Base-by-base conservation (phyloP, 2,888 invertebrate genomes). In the Portevinia maculata region DNA sequence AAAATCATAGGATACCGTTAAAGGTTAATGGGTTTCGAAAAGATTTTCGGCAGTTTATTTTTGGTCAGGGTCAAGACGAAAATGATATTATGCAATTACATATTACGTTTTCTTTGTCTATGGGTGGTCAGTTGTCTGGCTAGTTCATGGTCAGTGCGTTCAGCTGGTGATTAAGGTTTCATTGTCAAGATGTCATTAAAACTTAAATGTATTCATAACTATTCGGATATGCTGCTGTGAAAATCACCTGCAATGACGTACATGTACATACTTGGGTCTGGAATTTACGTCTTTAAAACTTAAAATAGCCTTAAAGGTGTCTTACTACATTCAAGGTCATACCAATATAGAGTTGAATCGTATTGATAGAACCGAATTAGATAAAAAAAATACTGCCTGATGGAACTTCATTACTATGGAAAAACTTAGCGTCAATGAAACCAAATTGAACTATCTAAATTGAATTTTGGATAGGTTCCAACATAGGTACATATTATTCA, bases 21-120 rank as follows among this genome's bases (percentile, higher is more conserved):
- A 39, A 71, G 76, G 70, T 71, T 83, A 71, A 83, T 83, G 78
- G 78, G 15, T 50, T 62, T 71, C 62, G 55, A 44, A 57, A 67
- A 71, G 60, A 57, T 62, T 83, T 67, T 64, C 52, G 48, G 46
- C 65, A 46, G 19, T 17, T 11, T 41, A 8, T 15, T 46, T 69
- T 32, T 53, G 30, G 39, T 30, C 17, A 24, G 24, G 46, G 24
- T 76, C 71, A 78, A 44, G 83, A 65, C 57, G 65, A 55, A 34
- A 48, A 32, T n/a, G 44, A 50, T 13, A 34, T 79, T 79, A 48
- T 21, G 78, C 32, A 83, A 83, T 71, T 75, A 52, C 62, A 41
- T 73, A 34, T n/a, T n/a, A n/a, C n/a, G 24, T 30, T 67, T 55
- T 30, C 39, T 64, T 65, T 44, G 44, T 74, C 19, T 32, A 11